Conservation (phyloP, 2,113 vertebrate genomes). For the Pluvialis apricaria region DNA sequence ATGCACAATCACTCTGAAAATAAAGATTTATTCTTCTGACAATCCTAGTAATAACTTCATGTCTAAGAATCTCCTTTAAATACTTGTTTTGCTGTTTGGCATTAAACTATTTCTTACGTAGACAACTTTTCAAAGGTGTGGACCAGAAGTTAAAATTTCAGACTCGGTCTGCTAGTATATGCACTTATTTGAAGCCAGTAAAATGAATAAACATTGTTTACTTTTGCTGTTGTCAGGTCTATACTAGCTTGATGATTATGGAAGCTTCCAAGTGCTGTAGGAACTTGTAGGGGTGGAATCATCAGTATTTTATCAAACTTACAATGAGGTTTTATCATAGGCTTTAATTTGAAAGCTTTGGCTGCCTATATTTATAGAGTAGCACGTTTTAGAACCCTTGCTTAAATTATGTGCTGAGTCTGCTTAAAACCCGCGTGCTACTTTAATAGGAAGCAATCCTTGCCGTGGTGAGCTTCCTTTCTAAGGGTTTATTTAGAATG, state of each 20-base stretch:
- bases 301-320: background rate
- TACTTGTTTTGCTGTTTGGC: background rate
- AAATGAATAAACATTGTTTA: background rate
- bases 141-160: background rate
- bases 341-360: background rate
- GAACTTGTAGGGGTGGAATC: background rate
- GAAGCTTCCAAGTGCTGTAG: background rate
- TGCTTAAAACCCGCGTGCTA: accelerated
- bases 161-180: background rate
- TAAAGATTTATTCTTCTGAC: slow-evolving; percentile 14
- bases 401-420: background rate
- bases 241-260: background rate
- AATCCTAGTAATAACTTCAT: background rate
- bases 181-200: background rate
- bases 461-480: background rate
- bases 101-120: background rate
- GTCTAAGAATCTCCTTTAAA: background rate
- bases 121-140: background rate
- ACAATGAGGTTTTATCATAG: background rate
- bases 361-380: background rate
- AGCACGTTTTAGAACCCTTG: accelerated
- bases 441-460: background rate
- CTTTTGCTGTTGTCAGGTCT: background rate
- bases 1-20: slow-evolving; percentile 10
- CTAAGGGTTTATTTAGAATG: background rate